Evolutionary conservation across 2,888 invertebrate species (phyloP), one percentile per base, ranked within the genome.

Genomic region (Cetonia aurata): DNA sequence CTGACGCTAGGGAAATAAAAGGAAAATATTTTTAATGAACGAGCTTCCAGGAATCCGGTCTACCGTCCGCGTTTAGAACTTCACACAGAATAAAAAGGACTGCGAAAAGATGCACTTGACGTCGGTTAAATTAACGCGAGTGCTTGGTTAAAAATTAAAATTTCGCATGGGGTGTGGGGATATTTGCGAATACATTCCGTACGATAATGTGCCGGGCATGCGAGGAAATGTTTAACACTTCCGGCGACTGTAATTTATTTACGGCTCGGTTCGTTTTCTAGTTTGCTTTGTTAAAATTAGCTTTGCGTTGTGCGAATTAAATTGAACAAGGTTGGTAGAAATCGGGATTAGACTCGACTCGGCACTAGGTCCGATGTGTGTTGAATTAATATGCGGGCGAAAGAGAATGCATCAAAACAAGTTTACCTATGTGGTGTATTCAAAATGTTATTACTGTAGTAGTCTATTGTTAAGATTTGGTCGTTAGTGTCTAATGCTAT

Each of bases 1-100:
- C 17, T 52, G 52, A 52, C 52, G 25, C 52, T 25, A 25, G 52
- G 52, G 52, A 52, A 52, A 52, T 52, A 52, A 52, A 52, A 17
- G 25, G 17, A 52, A 52, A 25, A 52, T 19, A n/a, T 19, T 52
- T 52, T 52, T 52, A 52, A 52, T 52, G 52, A 52, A 25, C 12
- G 52, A 52, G 25, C 6, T 19, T 25, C 25, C 17, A 52, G 17
- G 25, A 52, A 19, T 52, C n/a, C 19, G 15, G 9, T 25, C 19
- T 52, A 52, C 12, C 19, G 52, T 19, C 25, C 10, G 19, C 50
- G 50, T 19, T 52, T 17, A 52, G 12, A 25, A 12, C 6, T 8
- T 52, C 9, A 25, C 19, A 19, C 25, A n/a, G 25, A 19, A 25
- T 52, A 52, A 52, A 52, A 52, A 52, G 8, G 25, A 19, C 25